Evolutionary conservation across 2,113 vertebrate genomes (phyloP).

Genomic region (Anolis carolinensis): DNA sequence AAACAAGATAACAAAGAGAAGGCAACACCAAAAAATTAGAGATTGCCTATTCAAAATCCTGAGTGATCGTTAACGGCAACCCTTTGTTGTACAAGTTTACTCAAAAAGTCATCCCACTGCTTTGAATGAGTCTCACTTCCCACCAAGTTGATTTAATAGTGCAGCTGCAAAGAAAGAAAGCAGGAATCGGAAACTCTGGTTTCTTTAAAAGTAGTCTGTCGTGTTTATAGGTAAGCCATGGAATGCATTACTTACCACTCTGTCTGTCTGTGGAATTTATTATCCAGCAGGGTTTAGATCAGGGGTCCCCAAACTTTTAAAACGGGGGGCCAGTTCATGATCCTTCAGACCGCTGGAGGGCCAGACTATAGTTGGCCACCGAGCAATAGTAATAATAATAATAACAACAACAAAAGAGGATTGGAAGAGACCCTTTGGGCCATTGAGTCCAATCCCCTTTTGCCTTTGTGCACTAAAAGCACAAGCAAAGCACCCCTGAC

Average conservation of each 20-base stretch:
- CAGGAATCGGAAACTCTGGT: neutral
- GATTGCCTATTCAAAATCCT: constrained; percentile 33
- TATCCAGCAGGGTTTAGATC: constrained; percentile 18
- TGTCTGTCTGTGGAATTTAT: constrained; percentile 36
- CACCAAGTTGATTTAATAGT: neutral
- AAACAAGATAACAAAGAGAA: constrained; percentile 15
- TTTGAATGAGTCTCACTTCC: no score
- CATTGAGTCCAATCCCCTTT: no score
- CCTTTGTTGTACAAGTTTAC: neutral
- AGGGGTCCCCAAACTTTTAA: no score
- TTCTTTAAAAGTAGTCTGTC: constrained; percentile 28
- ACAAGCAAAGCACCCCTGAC: no score
- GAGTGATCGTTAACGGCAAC: neutral
- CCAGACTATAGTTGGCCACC: no score
- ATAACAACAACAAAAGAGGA: no score
- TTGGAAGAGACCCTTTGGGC: no score
- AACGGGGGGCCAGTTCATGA: no score
- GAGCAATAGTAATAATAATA: no score
- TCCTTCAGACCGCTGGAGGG: no score
- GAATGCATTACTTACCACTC: constrained; percentile 11
- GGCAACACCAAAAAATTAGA: constrained; percentile 3
- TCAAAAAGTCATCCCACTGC: neutral
- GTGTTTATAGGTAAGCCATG: constrained; percentile 26
- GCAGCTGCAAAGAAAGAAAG: neutral
- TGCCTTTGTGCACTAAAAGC: no score